These are phyloP conservation scores for Xiphophorus hellerii DNA, from an alignment of 2,113 vertebrate species.

Conservation along the genomic window DNA sequence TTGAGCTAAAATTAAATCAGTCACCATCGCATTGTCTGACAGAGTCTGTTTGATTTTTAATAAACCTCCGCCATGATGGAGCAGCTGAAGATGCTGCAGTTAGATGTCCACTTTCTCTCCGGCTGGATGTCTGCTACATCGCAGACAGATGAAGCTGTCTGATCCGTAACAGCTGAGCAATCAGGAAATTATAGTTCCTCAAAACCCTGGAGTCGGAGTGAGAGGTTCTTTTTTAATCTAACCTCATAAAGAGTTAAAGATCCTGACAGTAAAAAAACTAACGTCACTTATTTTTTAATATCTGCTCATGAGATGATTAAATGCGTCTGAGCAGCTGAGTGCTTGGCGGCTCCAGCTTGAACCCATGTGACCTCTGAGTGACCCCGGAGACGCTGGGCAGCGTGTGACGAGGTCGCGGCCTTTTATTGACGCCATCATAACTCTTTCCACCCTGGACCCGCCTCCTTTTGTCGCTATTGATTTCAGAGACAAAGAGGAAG, in stretches of 20 bases:
- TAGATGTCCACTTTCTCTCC: background rate
- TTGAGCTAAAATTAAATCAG: constrained; percentile 27
- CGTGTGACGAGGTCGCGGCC: constrained; percentile 69
- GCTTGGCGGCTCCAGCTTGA: constrained; percentile 51
- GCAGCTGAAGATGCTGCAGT: constrained; percentile 2
- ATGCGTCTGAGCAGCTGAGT: constrained; percentile 23
- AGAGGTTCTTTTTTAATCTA: constrained; percentile 34
- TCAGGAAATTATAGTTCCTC: constrained; percentile 40
- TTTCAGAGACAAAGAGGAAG: constrained; percentile 65
- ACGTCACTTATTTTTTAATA: constrained; percentile 26
- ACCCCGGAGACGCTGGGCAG: constrained; percentile 56
- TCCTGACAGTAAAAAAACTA: constrained; percentile 7
- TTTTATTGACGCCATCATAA: constrained; percentile 76
- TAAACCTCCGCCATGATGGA: constrained; percentile 4
- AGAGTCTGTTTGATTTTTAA: constrained; percentile 16
- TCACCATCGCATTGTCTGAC: constrained; percentile 3
- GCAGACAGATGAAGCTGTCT: constrained; percentile 37
- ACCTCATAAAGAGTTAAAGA: background rate
- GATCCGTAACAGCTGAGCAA: constrained; percentile 5
- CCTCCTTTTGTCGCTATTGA: constrained; percentile 66
- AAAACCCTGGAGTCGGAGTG: background rate
- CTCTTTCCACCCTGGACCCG: constrained; percentile 58
- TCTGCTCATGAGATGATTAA: constrained; percentile 41
- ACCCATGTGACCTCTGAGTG: constrained; percentile 59
- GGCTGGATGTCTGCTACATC: constrained; percentile 31